phyloP scores from a whole-genome alignment of 2,797 vertebrate genomes.

The Bradypodion ventrale region DNA sequence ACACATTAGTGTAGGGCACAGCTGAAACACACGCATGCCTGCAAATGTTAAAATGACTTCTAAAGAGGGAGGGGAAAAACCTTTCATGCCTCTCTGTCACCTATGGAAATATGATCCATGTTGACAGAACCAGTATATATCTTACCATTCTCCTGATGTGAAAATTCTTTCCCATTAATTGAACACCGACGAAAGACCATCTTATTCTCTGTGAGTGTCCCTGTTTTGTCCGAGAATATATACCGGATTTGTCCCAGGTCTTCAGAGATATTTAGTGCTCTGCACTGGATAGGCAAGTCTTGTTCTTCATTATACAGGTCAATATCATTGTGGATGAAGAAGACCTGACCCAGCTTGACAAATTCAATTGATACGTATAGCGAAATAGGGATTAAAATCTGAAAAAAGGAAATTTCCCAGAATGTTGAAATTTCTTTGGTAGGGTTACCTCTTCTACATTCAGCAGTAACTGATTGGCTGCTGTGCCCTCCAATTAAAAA shows the following conservation, averaged over 20 bases:
- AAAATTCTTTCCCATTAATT: constrained; percentile 88
- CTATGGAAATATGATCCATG: not conserved
- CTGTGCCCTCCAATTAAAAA: not conserved
- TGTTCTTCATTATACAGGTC: constrained; percentile 90
- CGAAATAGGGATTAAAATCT: constrained; percentile 94
- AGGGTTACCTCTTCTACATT: constrained; percentile 4
- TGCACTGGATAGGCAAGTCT: constrained; percentile 84
- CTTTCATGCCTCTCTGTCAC: not conserved
- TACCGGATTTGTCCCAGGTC: constrained; percentile 95
- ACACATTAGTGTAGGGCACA: not conserved
- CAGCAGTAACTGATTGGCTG: not conserved
- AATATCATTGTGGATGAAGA: constrained; percentile 88
- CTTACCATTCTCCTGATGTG: constrained; percentile 92
- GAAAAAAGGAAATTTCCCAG: constrained; percentile 46
- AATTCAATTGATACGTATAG: constrained; percentile 94
- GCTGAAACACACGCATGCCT: not conserved
- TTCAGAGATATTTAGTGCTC: constrained; percentile 92
- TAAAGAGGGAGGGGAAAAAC: not conserved
- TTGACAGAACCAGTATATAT: not conserved
- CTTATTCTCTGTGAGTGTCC: constrained; percentile 96
- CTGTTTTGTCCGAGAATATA: constrained; percentile 96
- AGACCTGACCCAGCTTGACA: constrained; percentile 91
- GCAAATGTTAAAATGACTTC: not conserved
- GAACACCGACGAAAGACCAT: constrained; percentile 95
- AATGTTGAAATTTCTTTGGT: not conserved